Conservation (phyloP, 1,140 invertebrate species). For the Pectinophora gossypiella region DNA sequence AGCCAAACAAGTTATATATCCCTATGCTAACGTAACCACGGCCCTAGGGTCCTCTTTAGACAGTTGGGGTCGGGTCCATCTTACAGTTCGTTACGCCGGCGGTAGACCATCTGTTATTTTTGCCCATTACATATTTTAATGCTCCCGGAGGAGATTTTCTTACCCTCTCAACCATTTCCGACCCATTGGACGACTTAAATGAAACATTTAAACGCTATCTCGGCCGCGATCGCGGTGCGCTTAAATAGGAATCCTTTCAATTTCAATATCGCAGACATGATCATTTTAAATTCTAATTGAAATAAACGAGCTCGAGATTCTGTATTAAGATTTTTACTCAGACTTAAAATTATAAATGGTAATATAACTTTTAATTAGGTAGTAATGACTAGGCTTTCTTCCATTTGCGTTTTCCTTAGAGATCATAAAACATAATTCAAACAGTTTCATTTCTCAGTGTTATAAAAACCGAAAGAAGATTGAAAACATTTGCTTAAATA, state of each 20-base stretch:
- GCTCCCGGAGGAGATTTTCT: slow-evolving; percentile 49
- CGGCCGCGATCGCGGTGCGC: too few species aligned
- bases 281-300: too few species aligned
- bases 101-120: slow-evolving; percentile 68
- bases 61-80: slow-evolving; percentile 36
- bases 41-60: slow-evolving; percentile 53
- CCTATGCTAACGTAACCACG: slow-evolving; percentile 54
- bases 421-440: background rate
- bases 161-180: slow-evolving; percentile 55
- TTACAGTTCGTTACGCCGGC: slow-evolving; percentile 60
- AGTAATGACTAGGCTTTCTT: too few species aligned
- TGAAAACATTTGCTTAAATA: background rate
- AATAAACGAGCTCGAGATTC: too few species aligned
- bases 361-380: too few species aligned
- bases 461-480: background rate
- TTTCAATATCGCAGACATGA: too few species aligned
- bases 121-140: slow-evolving; percentile 69
- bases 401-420: too few species aligned
- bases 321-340: too few species aligned
- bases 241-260: too few species aligned
- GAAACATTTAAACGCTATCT: slow-evolving; percentile 50
- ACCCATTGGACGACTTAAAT: slow-evolving; percentile 57
- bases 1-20: slow-evolving; percentile 65
- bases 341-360: too few species aligned
- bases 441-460: background rate